Base-by-base conservation (phyloP, 2,888 invertebrate genomes). In the Phrixothrix hirtus region DNA sequence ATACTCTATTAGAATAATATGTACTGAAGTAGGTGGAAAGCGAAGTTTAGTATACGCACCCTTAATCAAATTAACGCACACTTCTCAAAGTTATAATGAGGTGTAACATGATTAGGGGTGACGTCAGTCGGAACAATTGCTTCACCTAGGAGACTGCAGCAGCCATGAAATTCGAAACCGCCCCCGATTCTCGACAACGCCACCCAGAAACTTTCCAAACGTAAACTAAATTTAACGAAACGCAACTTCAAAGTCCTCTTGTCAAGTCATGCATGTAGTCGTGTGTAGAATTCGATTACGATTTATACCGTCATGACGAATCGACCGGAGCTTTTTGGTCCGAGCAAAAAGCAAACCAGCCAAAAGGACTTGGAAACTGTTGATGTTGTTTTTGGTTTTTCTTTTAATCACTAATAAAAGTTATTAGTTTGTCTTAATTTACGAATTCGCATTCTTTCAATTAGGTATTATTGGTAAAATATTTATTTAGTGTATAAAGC, bases 91-190 rank as follows among this genome's bases (percentile, higher is more conserved):
- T 71, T 68, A 70, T 76, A 75, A 76, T 78, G 78, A 78, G 77
- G 77, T 73, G 73, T 75, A 79, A 79, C 75, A 70, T 74, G 72
- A 79, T 81, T 80, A 79, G 77, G 69, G 70, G 72, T 67, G 67
- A 75, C 72, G 74, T 73, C 77, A 73, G 64, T 73, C 77, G 78
- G 76, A 78, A 79, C 79, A 79, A 80, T 80, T 78, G 78, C 78
- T 78, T 79, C 79, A 78, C 76, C 65, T 65, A 66, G 65, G 59
- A 58, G 59, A 64, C 63, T 60, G 47, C 54, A 51, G 59, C 59
- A 57, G 55, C 63, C 68, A 61, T 57, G 63, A 63, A 63, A 63
- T 55, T 58, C 56, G 61, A 63, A 65, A 63, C 63, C 57, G 39
- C 52, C 59, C 52, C 49, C 44, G 43, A 55, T 58, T 57, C 53